Base-by-base conservation (phyloP, 2,797 vertebrate species). In the Melanotaenia pygmaea region DNA sequence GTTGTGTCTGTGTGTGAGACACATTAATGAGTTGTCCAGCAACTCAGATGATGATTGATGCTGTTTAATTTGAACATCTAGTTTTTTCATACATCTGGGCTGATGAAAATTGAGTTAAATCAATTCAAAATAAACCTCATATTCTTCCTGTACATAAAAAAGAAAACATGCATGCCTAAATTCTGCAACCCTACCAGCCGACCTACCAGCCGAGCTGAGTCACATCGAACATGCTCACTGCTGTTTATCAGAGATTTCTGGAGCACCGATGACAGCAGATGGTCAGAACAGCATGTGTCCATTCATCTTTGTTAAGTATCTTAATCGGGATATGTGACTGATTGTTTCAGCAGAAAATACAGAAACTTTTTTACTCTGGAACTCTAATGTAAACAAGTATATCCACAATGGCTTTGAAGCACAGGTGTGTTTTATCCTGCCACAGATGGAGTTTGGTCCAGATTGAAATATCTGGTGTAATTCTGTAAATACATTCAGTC, bases 191-290 rank as follows among this genome's bases (percentile, higher is more conserved):
- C 34, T 28, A 28, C 26, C 26, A 28, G 26, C 30, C 4, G 34
- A 54, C 47, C 54, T 9, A 6, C 57, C 72, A 74, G 79, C 79
- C 6, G 54, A 12, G 13, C 35, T 0, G 77, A 86, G 54, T 82
- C 81, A 77, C 22, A 57, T 70, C 62, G 66, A 70, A 74, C 75
- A 50, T 65, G 61, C 64, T 57, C 50, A 28, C 54, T 18, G 67
- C 34, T 18, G 8, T 81, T 61, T 61, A 69, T 64, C 73, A 30
- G 63, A 59, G 67, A 57, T 37, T 47, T 71, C 40, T 78, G 67
- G 56, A 79, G 58, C 47, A 18, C 60, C 8, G 5, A 69, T 70
- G 61, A 38, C 59, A 58, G 60, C 84, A 86, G 82, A 84, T 71
- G 73, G 73, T 61, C 35, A 64, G 54, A 35, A 0, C 67, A 60